Conservation (phyloP, 2,113 vertebrate genomes). For the Gnathonemus echidnorhynchus region DNA sequence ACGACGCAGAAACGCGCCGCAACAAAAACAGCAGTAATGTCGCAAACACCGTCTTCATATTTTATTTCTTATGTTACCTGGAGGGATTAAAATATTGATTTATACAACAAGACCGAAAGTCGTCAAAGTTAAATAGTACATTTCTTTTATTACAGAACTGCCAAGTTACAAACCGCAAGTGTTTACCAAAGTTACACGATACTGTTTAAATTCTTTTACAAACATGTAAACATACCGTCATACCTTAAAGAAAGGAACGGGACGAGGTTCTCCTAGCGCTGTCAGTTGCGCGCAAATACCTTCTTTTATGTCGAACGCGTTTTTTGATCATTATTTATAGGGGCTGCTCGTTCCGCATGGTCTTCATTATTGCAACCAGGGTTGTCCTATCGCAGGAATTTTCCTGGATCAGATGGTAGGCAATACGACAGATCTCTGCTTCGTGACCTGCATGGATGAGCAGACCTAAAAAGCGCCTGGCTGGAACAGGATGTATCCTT, state of each 20-base stretch:
- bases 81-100: not conserved
- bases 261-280: not conserved
- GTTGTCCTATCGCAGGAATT: not conserved
- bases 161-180: not conserved
- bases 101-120: not conserved
- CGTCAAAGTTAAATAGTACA: not conserved
- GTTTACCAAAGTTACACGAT: not conserved
- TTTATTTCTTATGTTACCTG: not conserved
- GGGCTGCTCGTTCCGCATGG: conserved; percentile 55
- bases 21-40: conserved; percentile 51
- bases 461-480: not conserved
- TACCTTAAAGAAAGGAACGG: not conserved
- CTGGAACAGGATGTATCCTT: not conserved
- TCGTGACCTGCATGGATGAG: not conserved
- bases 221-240: conserved; percentile 39
- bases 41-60: conserved; percentile 31
- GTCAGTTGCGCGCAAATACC: conserved; percentile 30
- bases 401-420: not conserved
- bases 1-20: conserved; percentile 38
- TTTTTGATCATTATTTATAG: conserved; percentile 54
- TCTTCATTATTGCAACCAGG: conserved; percentile 44
- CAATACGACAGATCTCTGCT: not conserved
- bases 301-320: conserved; percentile 35
- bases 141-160: not conserved
- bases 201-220: not conserved